Evolutionary conservation across 2,888 invertebrate species (phyloP).

Genomic region (Tanypteryx hageni): DNA sequence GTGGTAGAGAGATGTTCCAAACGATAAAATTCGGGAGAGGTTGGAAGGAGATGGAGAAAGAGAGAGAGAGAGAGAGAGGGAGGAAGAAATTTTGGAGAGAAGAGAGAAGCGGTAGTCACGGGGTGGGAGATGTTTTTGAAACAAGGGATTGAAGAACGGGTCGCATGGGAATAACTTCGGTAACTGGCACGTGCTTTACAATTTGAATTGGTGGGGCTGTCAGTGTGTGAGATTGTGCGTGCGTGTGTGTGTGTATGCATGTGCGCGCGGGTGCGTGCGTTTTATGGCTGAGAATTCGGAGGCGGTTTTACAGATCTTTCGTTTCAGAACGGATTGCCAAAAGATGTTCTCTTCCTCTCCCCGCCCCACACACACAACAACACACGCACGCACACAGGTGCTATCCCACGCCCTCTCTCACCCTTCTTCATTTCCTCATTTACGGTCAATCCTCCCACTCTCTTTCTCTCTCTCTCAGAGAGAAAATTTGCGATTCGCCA

Average conservation of each 20-base stretch:
- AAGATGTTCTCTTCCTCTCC: background rate
- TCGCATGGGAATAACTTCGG: slow-evolving; percentile 30
- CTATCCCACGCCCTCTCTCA: background rate
- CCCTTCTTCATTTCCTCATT: background rate
- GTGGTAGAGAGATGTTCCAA: background rate
- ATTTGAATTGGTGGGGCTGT: background rate
- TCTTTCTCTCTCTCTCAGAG: background rate
- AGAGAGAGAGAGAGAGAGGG: background rate
- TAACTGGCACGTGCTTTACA: slow-evolving; percentile 61
- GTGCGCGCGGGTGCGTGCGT: background rate
- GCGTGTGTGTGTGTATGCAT: too few species aligned
- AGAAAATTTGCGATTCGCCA: background rate
- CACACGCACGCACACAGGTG: too few species aligned
- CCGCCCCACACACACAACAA: too few species aligned
- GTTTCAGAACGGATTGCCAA: slow-evolving; percentile 21
- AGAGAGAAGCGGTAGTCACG: background rate
- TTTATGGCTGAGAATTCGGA: slow-evolving; percentile 27
- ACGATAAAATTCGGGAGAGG: background rate
- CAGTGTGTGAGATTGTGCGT: background rate
- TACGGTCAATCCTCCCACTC: slow-evolving; percentile 3
- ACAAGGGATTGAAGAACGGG: background rate
- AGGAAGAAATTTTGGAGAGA: background rate
- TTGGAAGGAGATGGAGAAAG: background rate
- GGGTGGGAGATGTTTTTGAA: background rate
- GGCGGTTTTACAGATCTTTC: background rate